Percentiles rank a stretch among this genome's conserved stretches.
Evolutionary conservation across 2,888 invertebrate genomes (phyloP).

Genomic region (Loripinus fragilis): DNA sequence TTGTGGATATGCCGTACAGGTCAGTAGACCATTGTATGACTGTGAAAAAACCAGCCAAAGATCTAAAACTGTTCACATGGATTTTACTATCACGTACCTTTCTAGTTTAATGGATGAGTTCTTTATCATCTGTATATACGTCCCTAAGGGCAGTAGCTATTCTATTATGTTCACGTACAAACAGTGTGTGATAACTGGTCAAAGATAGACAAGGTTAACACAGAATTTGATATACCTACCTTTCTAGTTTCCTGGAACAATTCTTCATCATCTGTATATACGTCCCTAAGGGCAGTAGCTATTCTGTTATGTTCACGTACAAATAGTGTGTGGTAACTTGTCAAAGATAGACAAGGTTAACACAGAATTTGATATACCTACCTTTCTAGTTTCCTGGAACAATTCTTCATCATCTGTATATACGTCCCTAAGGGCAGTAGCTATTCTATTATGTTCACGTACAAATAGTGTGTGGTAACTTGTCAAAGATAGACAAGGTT

Average conservation of each 20-base stretch:
- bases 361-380: too few relatives aligned
- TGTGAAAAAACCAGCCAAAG: too few relatives aligned
- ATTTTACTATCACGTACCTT: too few relatives aligned
- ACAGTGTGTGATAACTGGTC: slow-evolving; percentile 58
- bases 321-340: slow-evolving; percentile 60
- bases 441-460: slow-evolving; percentile 63
- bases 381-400: slow-evolving; percentile 88
- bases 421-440: slow-evolving; percentile 27
- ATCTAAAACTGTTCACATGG: too few relatives aligned
- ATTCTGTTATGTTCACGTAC: slow-evolving; percentile 64
- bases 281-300: slow-evolving; percentile 32
- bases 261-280: slow-evolving; percentile 45
- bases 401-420: slow-evolving; percentile 48
- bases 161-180: slow-evolving; percentile 64
- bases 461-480: slow-evolving; percentile 63
- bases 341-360: slow-evolving; percentile 58
- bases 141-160: slow-evolving; percentile 44
- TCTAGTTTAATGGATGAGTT: slow-evolving; percentile 88
- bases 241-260: slow-evolving; percentile 88
- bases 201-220: too few relatives aligned
- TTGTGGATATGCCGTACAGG: too few relatives aligned
- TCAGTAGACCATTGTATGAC: too few relatives aligned
- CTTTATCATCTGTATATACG: slow-evolving; percentile 44
- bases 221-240: too few relatives aligned
- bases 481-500: slow-evolving; percentile 57